Evolutionary conservation across 1,140 invertebrate genomes (phyloP).

Genomic region (Drosophila malerkotliana): DNA sequence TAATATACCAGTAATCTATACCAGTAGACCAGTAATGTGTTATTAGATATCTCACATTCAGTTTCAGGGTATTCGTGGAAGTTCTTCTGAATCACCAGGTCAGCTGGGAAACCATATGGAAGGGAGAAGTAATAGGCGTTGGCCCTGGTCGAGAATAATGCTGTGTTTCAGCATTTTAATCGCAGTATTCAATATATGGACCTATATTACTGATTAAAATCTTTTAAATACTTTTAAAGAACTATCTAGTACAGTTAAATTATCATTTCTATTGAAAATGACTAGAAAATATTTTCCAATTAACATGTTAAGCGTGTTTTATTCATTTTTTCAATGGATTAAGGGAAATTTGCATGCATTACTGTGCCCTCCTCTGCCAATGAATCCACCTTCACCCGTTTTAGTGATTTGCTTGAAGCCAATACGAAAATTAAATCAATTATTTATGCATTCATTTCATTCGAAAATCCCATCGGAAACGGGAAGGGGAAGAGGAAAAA

Average conservation of each 20-base stretch:
- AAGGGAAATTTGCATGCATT: slow-evolving; percentile 34
- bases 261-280: not conserved
- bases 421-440: slow-evolving; percentile 72
- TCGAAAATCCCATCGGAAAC: slow-evolving; percentile 7
- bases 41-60: too few relatives aligned
- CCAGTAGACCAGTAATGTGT: too few relatives aligned
- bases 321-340: slow-evolving; percentile 1
- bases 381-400: slow-evolving; percentile 18
- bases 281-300: not conserved
- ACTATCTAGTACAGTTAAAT: not conserved
- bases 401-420: slow-evolving; percentile 44
- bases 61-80: too few relatives aligned
- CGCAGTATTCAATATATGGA: too few relatives aligned
- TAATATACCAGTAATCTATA: too few relatives aligned
- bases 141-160: too few relatives aligned
- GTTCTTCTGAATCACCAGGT: too few relatives aligned
- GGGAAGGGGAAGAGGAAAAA: not conserved
- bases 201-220: too few relatives aligned
- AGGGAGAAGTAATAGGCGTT: too few relatives aligned
- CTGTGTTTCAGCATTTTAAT: too few relatives aligned
- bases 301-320: too few relatives aligned
- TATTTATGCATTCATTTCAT: slow-evolving; percentile 75
- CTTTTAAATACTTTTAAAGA: not conserved
- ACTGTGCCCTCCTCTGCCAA: not conserved
- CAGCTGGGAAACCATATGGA: too few relatives aligned